Evolutionary conservation across 2,113 vertebrate species (phyloP).

Genomic region (Neolamprologus toae): DNA sequence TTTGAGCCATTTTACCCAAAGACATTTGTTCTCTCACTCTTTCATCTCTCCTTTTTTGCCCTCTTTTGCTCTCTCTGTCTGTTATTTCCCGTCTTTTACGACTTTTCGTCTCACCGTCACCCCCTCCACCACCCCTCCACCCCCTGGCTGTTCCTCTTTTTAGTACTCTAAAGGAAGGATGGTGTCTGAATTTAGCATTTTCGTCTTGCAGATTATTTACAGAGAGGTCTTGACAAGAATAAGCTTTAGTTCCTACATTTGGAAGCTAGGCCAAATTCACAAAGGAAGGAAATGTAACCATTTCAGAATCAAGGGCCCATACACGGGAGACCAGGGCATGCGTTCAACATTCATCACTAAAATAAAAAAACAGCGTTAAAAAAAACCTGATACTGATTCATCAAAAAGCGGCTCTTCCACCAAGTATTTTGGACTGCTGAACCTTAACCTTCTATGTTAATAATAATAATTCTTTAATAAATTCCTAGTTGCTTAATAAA

Average conservation of each 20-base stretch:
- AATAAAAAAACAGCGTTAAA: rapidly evolving
- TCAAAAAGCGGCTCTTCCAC: not conserved
- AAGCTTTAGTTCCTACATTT: not conserved
- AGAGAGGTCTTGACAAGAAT: not conserved
- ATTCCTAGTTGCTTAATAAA: not conserved
- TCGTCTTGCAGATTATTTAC: not conserved
- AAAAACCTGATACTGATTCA: rapidly evolving
- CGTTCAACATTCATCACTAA: not conserved
- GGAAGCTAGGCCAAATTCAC: not conserved
- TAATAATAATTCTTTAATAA: not conserved
- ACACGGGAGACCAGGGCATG: rapidly evolving
- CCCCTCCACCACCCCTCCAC: not conserved
- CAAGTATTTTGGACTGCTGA: not conserved
- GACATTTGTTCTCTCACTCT: not conserved
- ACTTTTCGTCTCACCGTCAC: not conserved
- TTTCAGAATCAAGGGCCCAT: not conserved
- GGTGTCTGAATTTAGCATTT: not conserved
- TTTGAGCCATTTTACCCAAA: not conserved
- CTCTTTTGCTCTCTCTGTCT: not conserved
- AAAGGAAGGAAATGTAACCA: not conserved
- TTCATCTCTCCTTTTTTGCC: not conserved
- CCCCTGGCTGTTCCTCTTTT: not conserved
- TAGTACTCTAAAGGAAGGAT: not conserved
- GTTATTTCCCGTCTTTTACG: not conserved
- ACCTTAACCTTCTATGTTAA: rapidly evolving